Conservation (phyloP, 2,113 vertebrate species). For the Thamnaconus septentrionalis region DNA sequence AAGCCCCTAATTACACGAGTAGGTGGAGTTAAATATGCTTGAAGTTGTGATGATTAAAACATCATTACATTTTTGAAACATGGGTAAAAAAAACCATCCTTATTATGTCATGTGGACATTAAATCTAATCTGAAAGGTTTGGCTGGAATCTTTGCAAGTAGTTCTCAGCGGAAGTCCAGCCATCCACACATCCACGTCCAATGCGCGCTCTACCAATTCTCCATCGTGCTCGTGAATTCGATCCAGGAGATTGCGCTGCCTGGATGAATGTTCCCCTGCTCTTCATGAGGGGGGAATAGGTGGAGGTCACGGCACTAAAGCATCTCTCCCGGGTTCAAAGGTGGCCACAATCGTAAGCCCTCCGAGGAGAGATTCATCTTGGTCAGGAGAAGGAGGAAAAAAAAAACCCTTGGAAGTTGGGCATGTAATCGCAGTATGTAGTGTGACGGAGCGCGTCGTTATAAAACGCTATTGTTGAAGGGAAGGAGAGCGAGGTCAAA, state of each 20-base stretch:
- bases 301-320: slow-evolving; percentile 71
- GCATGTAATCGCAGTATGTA: slow-evolving; percentile 71
- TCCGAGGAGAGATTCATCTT: slow-evolving; percentile 67
- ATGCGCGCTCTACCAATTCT: slow-evolving; percentile 48
- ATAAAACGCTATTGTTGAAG: slow-evolving; percentile 71
- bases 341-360: slow-evolving; percentile 52
- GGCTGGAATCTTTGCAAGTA: not conserved
- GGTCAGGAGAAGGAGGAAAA: slow-evolving; percentile 44
- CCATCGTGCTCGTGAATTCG: slow-evolving; percentile 49
- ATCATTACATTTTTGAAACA: too few relatives aligned
- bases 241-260: slow-evolving; percentile 62
- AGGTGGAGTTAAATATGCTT: too few relatives aligned
- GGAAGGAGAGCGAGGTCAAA: slow-evolving; percentile 66
- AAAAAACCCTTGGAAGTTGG: slow-evolving; percentile 63
- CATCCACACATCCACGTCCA: slow-evolving; percentile 34
- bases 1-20: too few relatives aligned
- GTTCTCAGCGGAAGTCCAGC: slow-evolving; percentile 19
- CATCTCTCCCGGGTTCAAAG: slow-evolving; percentile 71
- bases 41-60: too few relatives aligned
- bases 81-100: not conserved
- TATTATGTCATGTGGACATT: not conserved
- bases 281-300: slow-evolving; percentile 44
- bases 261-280: slow-evolving; percentile 61
- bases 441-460: slow-evolving; percentile 71
- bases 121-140: not conserved